A percentile compares a stretch with the other conserved stretches of the same genome.
These are phyloP conservation scores for Drosophila formosana DNA, from an alignment of 2,888 invertebrate genomes.

Conservation along the genomic window DNA sequence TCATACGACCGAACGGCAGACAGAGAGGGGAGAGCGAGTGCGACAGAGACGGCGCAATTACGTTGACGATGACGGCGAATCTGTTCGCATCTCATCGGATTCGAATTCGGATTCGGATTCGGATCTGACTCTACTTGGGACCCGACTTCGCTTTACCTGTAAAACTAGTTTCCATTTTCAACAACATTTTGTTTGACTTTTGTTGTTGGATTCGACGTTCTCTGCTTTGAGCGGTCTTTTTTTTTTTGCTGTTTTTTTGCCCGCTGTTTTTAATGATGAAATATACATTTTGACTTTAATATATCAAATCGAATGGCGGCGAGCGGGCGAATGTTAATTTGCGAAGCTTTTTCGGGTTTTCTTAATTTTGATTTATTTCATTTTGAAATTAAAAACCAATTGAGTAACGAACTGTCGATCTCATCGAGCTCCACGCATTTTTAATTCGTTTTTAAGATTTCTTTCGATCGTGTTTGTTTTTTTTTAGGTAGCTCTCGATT, in stretches of 20 bases:
- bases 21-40: constrained; percentile 27
- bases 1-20: constrained; percentile 65
- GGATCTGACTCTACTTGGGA: constrained; percentile 29
- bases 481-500: constrained; percentile 66
- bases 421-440: constrained; percentile 57
- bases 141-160: constrained; percentile 64
- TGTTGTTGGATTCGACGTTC: constrained; percentile 25
- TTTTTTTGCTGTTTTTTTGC: constrained; percentile 35
- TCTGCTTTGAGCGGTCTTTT: constrained; percentile 21
- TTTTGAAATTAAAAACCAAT: constrained; percentile 80
- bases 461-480: constrained; percentile 20
- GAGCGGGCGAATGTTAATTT: constrained; percentile 75
- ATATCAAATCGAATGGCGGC: constrained; percentile 78
- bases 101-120: constrained; percentile 37
- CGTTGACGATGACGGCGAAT: constrained; percentile 57
- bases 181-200: constrained; percentile 39
- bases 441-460: constrained; percentile 56
- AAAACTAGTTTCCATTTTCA: constrained; percentile 79
- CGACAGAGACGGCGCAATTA: constrained; percentile 44
- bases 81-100: constrained; percentile 36
- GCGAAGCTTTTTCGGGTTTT: constrained; percentile 54
- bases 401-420: constrained; percentile 73
- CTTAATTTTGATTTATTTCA: constrained; percentile 80
- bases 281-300: constrained; percentile 82
- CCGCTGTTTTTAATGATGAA: constrained; percentile 79